Percentiles rank a stretch among this genome's conserved stretches.
Conservation (phyloP, 2,888 invertebrate species). For the Thecocarcelia acutangulata region DNA sequence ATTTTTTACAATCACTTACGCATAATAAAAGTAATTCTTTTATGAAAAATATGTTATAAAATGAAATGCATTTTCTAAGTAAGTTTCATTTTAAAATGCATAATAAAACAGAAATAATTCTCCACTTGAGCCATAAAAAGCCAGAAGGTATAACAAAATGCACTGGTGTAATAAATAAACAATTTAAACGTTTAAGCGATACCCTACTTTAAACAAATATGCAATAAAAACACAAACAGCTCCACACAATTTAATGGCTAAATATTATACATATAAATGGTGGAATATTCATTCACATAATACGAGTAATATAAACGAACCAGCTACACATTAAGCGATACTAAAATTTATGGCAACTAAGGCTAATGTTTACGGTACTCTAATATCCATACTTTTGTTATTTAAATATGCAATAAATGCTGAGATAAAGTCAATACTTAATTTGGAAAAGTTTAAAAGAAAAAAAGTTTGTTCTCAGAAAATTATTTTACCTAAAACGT, state of each 20-base stretch:
- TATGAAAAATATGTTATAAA: slow-evolving; percentile 34
- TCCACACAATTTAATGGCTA: not conserved
- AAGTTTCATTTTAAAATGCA: slow-evolving; percentile 45
- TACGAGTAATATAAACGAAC: too few relatives aligned
- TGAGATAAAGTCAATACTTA: too few relatives aligned
- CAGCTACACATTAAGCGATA: too few relatives aligned
- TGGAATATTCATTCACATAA: too few relatives aligned
- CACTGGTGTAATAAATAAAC: slow-evolving; percentile 30
- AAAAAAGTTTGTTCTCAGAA: too few relatives aligned
- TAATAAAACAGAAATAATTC: slow-evolving; percentile 45
- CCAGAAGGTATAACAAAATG: slow-evolving; percentile 13
- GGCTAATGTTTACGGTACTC: too few relatives aligned
- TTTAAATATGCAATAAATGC: too few relatives aligned
- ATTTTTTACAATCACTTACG: slow-evolving; percentile 42
- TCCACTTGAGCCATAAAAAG: slow-evolving; percentile 24
- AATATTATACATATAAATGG: not conserved
- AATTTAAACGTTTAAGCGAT: slow-evolving; percentile 16
- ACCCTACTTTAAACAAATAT: slow-evolving; percentile 9
- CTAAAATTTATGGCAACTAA: too few relatives aligned
- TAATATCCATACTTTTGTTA: too few relatives aligned
- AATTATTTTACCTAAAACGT: too few relatives aligned
- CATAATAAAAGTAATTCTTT: slow-evolving; percentile 54
- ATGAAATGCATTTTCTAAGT: slow-evolving; percentile 59
- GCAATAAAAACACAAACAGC: too few relatives aligned
- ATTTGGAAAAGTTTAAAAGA: too few relatives aligned